A percentile compares a stretch with the other conserved stretches of the same genome.
These are phyloP conservation scores for Cyprinella venusta DNA, from an alignment of 2,797 vertebrate species.

Conservation along the genomic window DNA sequence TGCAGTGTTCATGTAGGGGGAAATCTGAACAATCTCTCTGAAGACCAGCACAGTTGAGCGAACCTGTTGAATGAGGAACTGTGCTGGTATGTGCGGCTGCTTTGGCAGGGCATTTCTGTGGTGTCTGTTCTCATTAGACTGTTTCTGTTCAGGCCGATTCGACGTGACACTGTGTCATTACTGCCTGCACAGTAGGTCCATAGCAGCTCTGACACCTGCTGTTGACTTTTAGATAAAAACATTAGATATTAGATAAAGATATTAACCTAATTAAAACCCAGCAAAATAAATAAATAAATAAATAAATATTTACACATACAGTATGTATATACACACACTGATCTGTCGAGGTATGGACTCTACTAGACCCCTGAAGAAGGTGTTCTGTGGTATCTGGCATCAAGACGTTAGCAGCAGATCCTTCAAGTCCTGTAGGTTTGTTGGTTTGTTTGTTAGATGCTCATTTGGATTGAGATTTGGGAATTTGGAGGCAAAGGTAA, in stretches of 20 bases:
- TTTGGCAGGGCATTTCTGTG: neutral
- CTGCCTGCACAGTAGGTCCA: neutral
- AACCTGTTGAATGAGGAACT: slow-evolving; percentile 18
- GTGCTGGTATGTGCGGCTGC: neutral
- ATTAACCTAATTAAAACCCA: neutral
- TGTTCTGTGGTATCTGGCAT: too few species aligned
- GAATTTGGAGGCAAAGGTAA: neutral
- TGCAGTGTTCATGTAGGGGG: neutral
- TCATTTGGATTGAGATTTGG: neutral
- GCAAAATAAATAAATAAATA: too few species aligned
- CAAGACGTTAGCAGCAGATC: too few species aligned
- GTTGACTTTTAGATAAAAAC: neutral
- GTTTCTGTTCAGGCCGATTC: slow-evolving; percentile 25
- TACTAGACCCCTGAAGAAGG: too few species aligned
- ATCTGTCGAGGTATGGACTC: too few species aligned
- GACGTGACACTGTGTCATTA: neutral
- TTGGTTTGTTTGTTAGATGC: neutral
- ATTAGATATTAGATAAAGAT: neutral
- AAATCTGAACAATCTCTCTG: slow-evolving; percentile 3
- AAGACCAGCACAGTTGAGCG: slow-evolving; percentile 5
- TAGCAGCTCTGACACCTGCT: neutral
- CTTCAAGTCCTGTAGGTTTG: too few species aligned
- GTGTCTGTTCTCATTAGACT: slow-evolving; percentile 21
- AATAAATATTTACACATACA: too few species aligned
- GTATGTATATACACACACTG: too few species aligned